Evolutionary conservation across 2,888 invertebrate species (phyloP), one percentile per base, ranked within the genome.

Genomic region (Polylopha cassiicola): DNA sequence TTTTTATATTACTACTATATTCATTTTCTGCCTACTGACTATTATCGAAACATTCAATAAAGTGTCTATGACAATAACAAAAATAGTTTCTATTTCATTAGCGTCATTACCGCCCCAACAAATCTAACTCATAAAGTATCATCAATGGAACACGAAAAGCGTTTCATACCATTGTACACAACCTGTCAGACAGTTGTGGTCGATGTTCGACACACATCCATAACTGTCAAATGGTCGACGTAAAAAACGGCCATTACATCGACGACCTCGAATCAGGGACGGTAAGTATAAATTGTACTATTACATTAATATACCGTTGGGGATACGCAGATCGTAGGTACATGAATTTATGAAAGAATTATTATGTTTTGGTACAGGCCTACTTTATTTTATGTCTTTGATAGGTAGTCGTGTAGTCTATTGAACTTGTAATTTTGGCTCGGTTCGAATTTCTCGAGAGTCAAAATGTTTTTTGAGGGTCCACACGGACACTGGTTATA

Each of bases 231-330:
- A 75, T 68, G 65, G 65, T 50, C 56, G 64, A 68, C n/a, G 73
- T 65, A 66, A 71, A 73, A 69, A 65, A 51, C 43, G 52, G 48
- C 48, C 48, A 65, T 60, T 58, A 65, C 52, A 9, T 28, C 30
- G 20, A 61, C 53, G 55, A 65, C 52, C 55, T 58, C 70, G 65
- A 69, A 73, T 63, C 74, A 62, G 61, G 52, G 55, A 59, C 56
- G 51, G 61, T 70, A 69, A 70, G 65, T 36, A 67, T 75, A 76
- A 82, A 82, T 81, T 73, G 76, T 71, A 69, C 73, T 76, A 82
- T 84, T 84, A 81, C 61, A 64, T 64, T 71, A 73, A 74, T 70
- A 67, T 58, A 71, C 73, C 74, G 48, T 69, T 60, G 61, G 75
- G 75, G 79, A 73, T 61, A 65, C 53, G 60, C 55, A 58, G 59